These are phyloP conservation scores for Charanyca ferruginea DNA, from an alignment of 2,888 invertebrate genomes.

Conservation along the genomic window DNA sequence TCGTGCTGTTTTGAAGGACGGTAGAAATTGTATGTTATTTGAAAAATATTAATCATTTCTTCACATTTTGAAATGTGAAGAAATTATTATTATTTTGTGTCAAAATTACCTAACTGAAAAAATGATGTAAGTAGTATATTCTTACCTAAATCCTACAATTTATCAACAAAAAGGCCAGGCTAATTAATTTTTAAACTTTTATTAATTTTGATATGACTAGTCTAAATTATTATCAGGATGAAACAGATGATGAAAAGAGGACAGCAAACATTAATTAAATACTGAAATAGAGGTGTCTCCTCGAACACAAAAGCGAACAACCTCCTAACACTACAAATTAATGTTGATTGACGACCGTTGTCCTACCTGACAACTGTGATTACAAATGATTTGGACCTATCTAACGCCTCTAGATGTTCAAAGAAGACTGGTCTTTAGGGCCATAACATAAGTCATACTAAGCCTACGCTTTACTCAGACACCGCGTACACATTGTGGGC, in stretches of 20 bases:
- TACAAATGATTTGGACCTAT: conserved; percentile 10
- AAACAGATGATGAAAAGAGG: conserved; percentile 9
- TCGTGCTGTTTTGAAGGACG: too few relatives aligned
- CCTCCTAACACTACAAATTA: background rate
- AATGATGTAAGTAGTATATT: too few relatives aligned
- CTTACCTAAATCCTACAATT: background rate
- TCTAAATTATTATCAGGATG: conserved; percentile 14
- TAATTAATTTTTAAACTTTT: conserved; percentile 21
- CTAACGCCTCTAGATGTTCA: background rate
- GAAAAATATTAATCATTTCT: too few relatives aligned
- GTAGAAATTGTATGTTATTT: too few relatives aligned
- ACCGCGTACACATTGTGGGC: conserved; percentile 1
- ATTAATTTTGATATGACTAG: background rate
- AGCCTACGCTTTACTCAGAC: conserved; percentile 26
- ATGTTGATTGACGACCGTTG: conserved; percentile 1
- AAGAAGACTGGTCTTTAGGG: conserved; percentile 9
- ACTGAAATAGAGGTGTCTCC: background rate
- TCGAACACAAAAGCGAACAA: background rate
- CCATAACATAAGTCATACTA: conserved; percentile 51
- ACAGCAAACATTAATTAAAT: conserved; percentile 24
- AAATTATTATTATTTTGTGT: too few relatives aligned
- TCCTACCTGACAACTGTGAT: background rate
- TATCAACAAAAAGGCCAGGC: background rate
- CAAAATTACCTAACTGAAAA: too few relatives aligned
- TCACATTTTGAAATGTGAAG: too few relatives aligned